A percentile compares a stretch with the other conserved stretches of the same genome.
These are phyloP conservation scores for Falco peregrinus DNA, from an alignment of 2,797 vertebrate genomes.

Conservation along the genomic window DNA sequence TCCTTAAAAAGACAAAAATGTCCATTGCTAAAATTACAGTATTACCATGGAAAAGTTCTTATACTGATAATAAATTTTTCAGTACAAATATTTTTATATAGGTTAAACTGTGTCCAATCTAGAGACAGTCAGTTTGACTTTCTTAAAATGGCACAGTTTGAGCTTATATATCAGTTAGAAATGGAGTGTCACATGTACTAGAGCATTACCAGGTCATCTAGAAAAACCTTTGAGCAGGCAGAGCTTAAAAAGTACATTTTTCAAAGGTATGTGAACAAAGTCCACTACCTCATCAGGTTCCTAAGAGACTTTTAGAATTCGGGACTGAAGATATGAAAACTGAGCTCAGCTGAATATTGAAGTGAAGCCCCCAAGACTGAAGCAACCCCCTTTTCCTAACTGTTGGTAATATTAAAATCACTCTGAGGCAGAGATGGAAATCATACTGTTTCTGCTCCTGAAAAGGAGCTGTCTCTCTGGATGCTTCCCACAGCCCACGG, in stretches of 20 bases:
- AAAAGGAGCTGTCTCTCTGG: neutral
- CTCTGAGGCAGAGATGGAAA: neutral
- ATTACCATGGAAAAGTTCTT: neutral
- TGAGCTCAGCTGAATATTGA: neutral
- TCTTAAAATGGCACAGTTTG: neutral
- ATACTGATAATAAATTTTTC: neutral
- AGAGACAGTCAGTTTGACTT: neutral
- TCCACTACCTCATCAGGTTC: neutral
- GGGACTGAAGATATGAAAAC: neutral
- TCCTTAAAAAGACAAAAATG: neutral
- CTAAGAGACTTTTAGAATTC: neutral
- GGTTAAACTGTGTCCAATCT: neutral
- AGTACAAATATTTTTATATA: neutral
- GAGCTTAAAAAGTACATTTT: neutral
- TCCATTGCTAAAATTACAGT: neutral
- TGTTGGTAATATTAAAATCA: neutral
- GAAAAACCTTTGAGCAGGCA: neutral
- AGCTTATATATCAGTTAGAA: neutral
- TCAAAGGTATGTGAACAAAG: neutral
- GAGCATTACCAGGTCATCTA: neutral
- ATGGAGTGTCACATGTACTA: accelerated
- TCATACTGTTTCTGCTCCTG: neutral
- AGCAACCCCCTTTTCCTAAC: neutral
- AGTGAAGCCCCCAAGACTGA: neutral
- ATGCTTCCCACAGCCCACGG: neutral